Base-by-base conservation (phyloP, 2,797 vertebrate genomes). In the Hipposideros larvatus region DNA sequence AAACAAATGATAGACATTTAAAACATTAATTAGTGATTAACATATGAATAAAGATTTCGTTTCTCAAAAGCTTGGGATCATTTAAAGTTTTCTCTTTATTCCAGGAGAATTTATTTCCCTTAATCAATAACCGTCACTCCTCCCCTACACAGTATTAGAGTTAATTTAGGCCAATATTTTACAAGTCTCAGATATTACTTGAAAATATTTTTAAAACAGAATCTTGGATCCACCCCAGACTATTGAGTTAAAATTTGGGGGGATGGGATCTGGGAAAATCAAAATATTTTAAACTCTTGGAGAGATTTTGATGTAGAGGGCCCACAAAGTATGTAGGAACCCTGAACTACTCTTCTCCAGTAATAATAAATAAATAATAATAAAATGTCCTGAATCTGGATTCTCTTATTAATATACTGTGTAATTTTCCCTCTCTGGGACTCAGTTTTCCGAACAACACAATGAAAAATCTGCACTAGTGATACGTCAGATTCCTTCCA, bases 21-120 rank as follows among this genome's bases (percentile, higher is more conserved):
- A 87, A 79, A 82, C 37, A 59, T 9, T 86, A 77, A 59, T 48
- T 90, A 10, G 16, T 87, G n/a, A 75, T 55, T 70, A 57, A 79
- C 57, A n/a, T 73, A 28, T 51, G 15, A 70, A 65, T 65, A 75
- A 19, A 59, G 48, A 7, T 71, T 1, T 66, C 26, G 8, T 92
- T 91, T 91, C 24, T 90, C 41, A 41, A 63, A 87, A 92, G 31
- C 9, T 11, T 63, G 28, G 18, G 7, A n/a, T 71, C 28, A 19
- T 63, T 92, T 65, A 57, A 63, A 73, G 2, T 46, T 73, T 90
- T 75, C 37, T 13, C 9, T 90, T 96, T 91, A 59, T 95, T 77
- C 10, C 11, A 4, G 22, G 34, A 43, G 5, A 80, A 63, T 73
- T 63, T 28, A 63, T 90, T 90, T 92, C 10, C n/a, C 16, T 71